Evolutionary conservation across 35 echinoderm and acorn worm species (phyloP).

Genomic region (Anneissia japonica): DNA sequence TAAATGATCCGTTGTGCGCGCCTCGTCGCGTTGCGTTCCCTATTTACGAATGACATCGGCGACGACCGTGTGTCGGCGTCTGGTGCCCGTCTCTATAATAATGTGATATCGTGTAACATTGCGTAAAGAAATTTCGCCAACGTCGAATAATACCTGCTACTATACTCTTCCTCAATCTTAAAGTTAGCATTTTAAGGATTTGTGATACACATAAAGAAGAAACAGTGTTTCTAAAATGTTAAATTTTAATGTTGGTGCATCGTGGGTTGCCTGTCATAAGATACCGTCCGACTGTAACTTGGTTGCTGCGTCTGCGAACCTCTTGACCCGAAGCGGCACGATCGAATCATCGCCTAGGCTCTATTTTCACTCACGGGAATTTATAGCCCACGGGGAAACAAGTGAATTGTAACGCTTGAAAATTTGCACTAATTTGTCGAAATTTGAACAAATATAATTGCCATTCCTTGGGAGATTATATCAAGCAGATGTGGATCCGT

Average conservation of each 20-base stretch:
- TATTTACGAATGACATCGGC: too few species aligned
- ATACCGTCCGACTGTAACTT: background rate
- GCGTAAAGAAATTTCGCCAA: too few species aligned
- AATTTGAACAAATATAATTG: background rate
- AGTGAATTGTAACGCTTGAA: background rate
- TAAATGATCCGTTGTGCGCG: too few species aligned
- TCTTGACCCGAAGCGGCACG: background rate
- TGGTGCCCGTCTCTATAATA: too few species aligned
- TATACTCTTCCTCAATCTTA: too few species aligned
- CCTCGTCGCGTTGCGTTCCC: too few species aligned
- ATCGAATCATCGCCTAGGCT: background rate
- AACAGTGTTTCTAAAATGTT: background rate
- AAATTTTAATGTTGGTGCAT: background rate
- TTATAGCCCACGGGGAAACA: background rate
- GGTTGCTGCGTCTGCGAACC: background rate
- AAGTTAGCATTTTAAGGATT: too few species aligned
- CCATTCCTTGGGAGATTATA: background rate
- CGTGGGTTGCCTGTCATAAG: background rate
- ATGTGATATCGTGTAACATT: too few species aligned
- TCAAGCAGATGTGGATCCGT: background rate
- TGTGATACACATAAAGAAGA: too few species aligned
- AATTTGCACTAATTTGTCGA: slow-evolving; percentile 1
- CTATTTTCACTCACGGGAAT: background rate
- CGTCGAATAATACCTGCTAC: too few species aligned
- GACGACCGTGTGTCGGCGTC: too few species aligned